Percentiles rank a stretch among this genome's conserved stretches.
These are phyloP conservation scores for Myxocyprinus asiaticus DNA, from an alignment of 2,113 vertebrate genomes.

Conservation along the genomic window DNA sequence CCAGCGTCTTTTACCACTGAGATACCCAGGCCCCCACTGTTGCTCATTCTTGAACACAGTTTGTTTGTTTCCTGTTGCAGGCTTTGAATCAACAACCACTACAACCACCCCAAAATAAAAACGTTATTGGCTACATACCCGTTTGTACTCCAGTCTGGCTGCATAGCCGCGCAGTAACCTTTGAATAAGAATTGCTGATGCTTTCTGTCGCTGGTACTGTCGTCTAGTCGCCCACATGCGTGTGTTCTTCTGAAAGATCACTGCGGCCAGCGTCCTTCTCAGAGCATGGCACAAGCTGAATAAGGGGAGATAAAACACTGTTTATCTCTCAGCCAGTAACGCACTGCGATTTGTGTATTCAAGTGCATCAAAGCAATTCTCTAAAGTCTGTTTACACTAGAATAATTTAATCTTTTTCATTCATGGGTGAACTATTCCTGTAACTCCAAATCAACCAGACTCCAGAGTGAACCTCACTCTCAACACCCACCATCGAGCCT, in stretches of 20 bases:
- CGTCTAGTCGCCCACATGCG: constrained; percentile 82
- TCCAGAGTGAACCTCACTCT: background rate
- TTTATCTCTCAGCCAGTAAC: too few species aligned
- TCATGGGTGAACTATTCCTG: too few species aligned
- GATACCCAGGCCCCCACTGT: too few species aligned
- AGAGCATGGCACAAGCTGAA: constrained; percentile 83
- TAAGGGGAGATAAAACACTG: background rate
- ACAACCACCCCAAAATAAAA: too few species aligned
- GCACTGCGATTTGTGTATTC: too few species aligned
- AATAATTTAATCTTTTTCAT: background rate
- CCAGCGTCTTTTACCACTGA: too few species aligned
- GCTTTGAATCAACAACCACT: too few species aligned
- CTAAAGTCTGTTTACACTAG: background rate
- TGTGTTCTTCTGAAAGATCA: constrained; percentile 83
- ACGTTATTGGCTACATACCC: constrained; percentile 70
- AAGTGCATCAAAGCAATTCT: too few species aligned
- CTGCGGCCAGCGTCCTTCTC: constrained; percentile 83
- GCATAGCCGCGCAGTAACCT: constrained; percentile 80
- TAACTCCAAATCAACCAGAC: too few species aligned
- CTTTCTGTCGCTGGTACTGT: constrained; percentile 73
- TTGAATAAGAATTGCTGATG: constrained; percentile 83
- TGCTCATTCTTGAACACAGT: too few species aligned
- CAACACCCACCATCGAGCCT: constrained; percentile 86
- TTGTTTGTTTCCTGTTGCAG: too few species aligned
- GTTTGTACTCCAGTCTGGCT: constrained; percentile 80